Evolutionary conservation across 2,888 invertebrate genomes (phyloP).

Genomic region (Cancer borealis): DNA sequence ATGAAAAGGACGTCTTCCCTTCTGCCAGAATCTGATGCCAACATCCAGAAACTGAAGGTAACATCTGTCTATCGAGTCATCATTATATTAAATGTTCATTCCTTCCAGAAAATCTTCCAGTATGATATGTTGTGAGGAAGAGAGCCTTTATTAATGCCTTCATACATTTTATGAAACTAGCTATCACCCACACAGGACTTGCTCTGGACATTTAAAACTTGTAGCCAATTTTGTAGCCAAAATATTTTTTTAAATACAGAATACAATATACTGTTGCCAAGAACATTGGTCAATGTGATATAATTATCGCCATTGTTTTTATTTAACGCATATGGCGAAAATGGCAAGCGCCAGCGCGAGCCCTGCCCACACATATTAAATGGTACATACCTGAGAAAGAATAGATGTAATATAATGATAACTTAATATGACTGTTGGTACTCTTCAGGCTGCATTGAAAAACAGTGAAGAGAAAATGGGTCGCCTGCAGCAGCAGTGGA

Average conservation of each 20-base stretch:
- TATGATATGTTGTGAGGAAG: no score
- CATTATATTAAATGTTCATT: neutral
- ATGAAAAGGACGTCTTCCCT: conserved; percentile 61
- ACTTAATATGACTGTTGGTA: neutral
- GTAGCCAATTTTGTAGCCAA: no score
- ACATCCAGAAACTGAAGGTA: conserved; percentile 54
- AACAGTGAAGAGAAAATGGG: conserved; percentile 70
- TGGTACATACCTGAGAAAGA: no score
- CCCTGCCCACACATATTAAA: no score
- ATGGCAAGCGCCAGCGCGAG: no score
- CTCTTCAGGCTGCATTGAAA: conserved; percentile 55
- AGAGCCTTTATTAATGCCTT: neutral
- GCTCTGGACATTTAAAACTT: no score
- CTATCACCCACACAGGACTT: no score
- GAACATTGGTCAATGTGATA: no score
- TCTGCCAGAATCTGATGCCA: conserved; percentile 60
- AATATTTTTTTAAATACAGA: no score
- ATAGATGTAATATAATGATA: neutral
- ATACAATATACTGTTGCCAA: no score
- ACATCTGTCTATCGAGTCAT: neutral
- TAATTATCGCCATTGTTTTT: no score
- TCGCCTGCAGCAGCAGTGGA: conserved; percentile 69
- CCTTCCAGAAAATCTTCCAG: neutral
- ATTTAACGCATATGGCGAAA: no score
- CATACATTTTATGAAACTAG: neutral